phyloP scores from a whole-genome alignment of 2,113 vertebrate genomes.

The Corythoichthys intestinalis region DNA sequence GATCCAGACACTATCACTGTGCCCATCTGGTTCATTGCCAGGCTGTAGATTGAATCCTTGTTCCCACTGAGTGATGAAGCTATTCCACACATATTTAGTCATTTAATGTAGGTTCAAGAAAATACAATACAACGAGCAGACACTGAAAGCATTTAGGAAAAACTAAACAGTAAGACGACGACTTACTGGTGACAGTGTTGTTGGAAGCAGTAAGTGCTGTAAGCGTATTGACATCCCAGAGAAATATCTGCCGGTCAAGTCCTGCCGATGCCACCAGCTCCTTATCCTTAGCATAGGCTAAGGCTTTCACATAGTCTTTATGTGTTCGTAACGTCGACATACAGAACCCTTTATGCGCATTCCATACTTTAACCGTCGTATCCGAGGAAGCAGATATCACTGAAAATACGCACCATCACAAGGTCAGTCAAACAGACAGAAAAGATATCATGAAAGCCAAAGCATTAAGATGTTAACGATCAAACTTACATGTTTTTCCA shows the following conservation, averaged over 20 bases:
- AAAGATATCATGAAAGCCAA: background rate
- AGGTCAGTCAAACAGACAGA: background rate
- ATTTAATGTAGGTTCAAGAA: background rate
- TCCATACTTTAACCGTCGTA: constrained; percentile 99
- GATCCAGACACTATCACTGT: constrained; percentile 98
- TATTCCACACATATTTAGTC: constrained; percentile 51
- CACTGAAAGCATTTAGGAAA: background rate
- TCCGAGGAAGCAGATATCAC: constrained; percentile 98
- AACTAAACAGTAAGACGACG: background rate
- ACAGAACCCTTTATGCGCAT: constrained; percentile 99
- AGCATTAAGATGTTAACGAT: background rate
- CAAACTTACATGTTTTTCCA: constrained; percentile 93
- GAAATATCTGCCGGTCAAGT: constrained; percentile 97
- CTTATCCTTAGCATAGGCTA: constrained; percentile 98
- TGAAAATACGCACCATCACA: constrained; percentile 33
- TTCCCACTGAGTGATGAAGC: constrained; percentile 97
- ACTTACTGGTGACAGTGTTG: constrained; percentile 98
- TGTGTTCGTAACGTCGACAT: constrained; percentile 99
- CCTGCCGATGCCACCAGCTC: constrained; percentile 96
- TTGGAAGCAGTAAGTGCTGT: constrained; percentile 98
- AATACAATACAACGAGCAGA: background rate
- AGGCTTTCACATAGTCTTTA: constrained; percentile 98
- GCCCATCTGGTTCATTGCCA: constrained; percentile 99
- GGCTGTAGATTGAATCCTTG: constrained; percentile 99
- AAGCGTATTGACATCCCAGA: constrained; percentile 98